These are phyloP conservation scores for Drosophila tanythrix DNA, from an alignment of 2,888 invertebrate genomes.

Conservation along the genomic window DNA sequence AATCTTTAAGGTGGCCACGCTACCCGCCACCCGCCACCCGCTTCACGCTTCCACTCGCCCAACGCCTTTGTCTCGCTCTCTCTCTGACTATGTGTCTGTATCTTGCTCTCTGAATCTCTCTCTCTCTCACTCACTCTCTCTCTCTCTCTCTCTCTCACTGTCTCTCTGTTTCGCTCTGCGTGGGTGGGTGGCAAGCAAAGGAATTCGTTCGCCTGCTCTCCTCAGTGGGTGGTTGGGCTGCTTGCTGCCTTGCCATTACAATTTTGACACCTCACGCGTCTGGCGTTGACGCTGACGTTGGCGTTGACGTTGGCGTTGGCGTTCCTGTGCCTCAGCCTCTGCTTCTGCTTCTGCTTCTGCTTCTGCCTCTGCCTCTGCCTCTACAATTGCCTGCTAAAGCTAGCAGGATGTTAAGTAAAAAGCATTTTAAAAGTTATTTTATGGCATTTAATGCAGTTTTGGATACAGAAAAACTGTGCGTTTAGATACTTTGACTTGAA, in stretches of 20 bases:
- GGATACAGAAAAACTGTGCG: conserved; percentile 79
- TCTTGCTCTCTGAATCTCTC: conserved; percentile 21
- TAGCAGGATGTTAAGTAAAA: conserved; percentile 79
- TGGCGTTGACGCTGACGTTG: conserved; percentile 23
- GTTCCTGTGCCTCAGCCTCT: conserved; percentile 6
- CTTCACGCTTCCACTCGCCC: background rate
- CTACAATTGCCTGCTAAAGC: conserved; percentile 20
- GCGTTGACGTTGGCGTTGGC: conserved; percentile 4
- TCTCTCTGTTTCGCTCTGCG: conserved; percentile 18
- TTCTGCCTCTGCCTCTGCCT: conserved; percentile 11
- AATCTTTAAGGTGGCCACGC: conserved; percentile 72
- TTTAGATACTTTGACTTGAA: conserved; percentile 80
- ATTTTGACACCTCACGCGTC: conserved; percentile 66
- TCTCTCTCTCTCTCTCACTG: conserved; percentile 9
- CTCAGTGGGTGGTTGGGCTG: conserved; percentile 38
- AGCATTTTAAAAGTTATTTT: conserved; percentile 83
- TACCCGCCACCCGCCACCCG: conserved; percentile 1
- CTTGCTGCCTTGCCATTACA: conserved; percentile 45
- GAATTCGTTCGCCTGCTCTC: conserved; percentile 28
- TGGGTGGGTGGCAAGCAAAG: conserved; percentile 47
- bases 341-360: conserved; percentile 14
- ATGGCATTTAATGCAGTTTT: conserved; percentile 83
- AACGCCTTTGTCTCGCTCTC: conserved; percentile 20
- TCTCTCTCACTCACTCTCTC: conserved; percentile 11
- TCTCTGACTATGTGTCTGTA: background rate